phyloP scores from a whole-genome alignment of 2,797 vertebrate genomes.

The Sardinella longiceps region DNA sequence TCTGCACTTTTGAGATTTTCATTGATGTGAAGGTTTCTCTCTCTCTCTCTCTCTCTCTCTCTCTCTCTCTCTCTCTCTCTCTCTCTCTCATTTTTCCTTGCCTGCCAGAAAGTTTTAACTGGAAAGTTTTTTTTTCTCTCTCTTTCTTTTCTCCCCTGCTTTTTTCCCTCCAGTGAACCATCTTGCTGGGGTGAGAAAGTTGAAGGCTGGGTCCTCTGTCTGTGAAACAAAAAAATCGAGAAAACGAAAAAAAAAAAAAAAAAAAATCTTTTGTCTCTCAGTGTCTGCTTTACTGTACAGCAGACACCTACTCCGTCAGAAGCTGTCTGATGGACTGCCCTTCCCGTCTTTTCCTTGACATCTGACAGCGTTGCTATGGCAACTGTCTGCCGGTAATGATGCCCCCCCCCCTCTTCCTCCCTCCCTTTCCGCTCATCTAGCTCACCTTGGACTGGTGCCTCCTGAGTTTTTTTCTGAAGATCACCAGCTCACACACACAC shows the following conservation, averaged over 20 bases:
- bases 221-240: slow-evolving; percentile 33
- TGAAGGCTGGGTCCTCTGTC: not conserved
- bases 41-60: not conserved
- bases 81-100: not conserved
- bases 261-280: not conserved
- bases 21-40: slow-evolving; percentile 57
- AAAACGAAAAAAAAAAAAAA: not conserved
- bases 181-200: slow-evolving; percentile 18
- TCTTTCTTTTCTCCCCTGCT: not conserved
- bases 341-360: not conserved
- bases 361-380: slow-evolving; percentile 5
- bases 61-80: too few species aligned
- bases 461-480: slow-evolving; percentile 6
- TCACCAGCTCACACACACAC: slow-evolving; percentile 4
- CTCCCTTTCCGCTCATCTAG: not conserved
- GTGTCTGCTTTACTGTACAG: not conserved
- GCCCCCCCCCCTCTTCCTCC: not conserved
- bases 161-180: not conserved
- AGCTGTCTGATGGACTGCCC: slow-evolving; percentile 1
- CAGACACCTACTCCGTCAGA: slow-evolving; percentile 12
- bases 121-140: not conserved
- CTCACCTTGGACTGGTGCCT: slow-evolving; percentile 22
- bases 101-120: slow-evolving; percentile 56
- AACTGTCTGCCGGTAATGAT: slow-evolving; percentile 18
- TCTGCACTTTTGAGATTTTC: slow-evolving; percentile 50